Evolutionary conservation across 2,888 invertebrate species (phyloP).

Genomic region (Hydraecia micacea): DNA sequence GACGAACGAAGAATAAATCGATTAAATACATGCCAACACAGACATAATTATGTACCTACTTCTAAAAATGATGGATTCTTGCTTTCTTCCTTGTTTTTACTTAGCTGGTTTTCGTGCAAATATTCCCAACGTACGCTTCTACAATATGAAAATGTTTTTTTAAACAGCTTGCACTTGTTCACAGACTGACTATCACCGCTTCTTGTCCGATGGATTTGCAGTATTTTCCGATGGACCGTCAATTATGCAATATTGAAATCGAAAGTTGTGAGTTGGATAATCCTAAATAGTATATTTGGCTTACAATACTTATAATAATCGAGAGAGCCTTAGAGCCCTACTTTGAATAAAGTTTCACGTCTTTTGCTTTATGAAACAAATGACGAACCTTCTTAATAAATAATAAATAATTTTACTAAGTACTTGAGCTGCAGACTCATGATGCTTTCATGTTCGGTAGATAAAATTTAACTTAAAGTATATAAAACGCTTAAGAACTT

Average conservation of each 20-base stretch:
- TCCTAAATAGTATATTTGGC: conserved; percentile 46
- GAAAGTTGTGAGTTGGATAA: conserved; percentile 97
- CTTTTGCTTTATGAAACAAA: conserved; percentile 65
- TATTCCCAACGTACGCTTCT: not conserved
- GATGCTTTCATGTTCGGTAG: conserved; percentile 75
- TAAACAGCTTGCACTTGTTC: conserved; percentile 48
- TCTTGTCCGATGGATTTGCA: conserved; percentile 99
- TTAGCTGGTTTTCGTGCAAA: not conserved
- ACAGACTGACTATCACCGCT: conserved; percentile 97
- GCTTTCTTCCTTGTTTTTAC: not conserved
- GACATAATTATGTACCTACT: not conserved
- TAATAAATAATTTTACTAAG: conserved; percentile 52
- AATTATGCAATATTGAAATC: conserved; percentile 98
- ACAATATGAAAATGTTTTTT: not conserved
- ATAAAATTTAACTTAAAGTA: conserved; percentile 66
- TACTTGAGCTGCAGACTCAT: conserved; percentile 68
- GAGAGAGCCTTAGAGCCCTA: conserved; percentile 32
- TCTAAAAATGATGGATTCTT: not conserved
- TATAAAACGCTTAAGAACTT: conserved; percentile 68
- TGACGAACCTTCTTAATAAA: conserved; percentile 49
- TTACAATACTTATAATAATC: conserved; percentile 56
- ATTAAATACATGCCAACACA: not conserved
- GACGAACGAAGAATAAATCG: no score
- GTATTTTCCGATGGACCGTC: conserved; percentile 99
- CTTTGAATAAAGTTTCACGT: conserved; percentile 51